Percentiles rank a stretch among this genome's conserved stretches.
Evolutionary conservation across 2,888 invertebrate genomes (phyloP).

Genomic region (Synergus itoensis): DNA sequence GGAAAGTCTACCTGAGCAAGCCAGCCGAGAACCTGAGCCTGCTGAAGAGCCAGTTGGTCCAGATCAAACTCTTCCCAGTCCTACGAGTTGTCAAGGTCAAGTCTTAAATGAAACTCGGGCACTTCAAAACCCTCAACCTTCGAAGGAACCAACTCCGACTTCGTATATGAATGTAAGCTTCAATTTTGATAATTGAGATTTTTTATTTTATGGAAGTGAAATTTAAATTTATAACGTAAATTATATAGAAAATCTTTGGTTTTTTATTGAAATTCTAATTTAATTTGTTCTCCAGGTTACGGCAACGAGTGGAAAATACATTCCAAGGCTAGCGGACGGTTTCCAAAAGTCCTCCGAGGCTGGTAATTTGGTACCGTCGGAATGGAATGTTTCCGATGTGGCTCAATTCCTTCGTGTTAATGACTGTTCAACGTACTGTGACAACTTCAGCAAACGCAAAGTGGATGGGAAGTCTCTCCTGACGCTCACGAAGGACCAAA

Average conservation of each 20-base stretch:
- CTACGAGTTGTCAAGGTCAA: constrained; percentile 76
- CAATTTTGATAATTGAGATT: neutral
- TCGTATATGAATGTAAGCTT: constrained; percentile 82
- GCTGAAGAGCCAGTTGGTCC: constrained; percentile 81
- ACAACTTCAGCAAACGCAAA: constrained; percentile 82
- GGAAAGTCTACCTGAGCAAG: constrained; percentile 74
- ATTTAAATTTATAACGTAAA: no score
- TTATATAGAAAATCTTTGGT: neutral
- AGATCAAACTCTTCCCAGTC: constrained; percentile 78
- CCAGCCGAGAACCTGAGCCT: constrained; percentile 79
- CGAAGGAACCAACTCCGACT: constrained; percentile 82
- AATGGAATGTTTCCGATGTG: constrained; percentile 93
- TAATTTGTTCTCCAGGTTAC: constrained; percentile 74
- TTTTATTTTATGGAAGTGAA: neutral
- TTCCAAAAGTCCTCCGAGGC: constrained; percentile 79
- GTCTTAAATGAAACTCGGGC: constrained; percentile 75
- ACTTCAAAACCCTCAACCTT: constrained; percentile 78
- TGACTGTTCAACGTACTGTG: constrained; percentile 84
- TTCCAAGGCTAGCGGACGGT: constrained; percentile 80
- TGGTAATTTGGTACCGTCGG: constrained; percentile 81
- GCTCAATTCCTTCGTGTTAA: constrained; percentile 94
- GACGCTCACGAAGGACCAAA: constrained; percentile 92
- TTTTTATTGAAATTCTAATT: constrained; percentile 2
- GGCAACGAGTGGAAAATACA: constrained; percentile 79
- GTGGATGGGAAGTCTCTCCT: constrained; percentile 91